Percentiles rank a stretch among this genome's conserved stretches.
Conservation (phyloP, 2,797 vertebrate species). For the Ataeniobius toweri region DNA sequence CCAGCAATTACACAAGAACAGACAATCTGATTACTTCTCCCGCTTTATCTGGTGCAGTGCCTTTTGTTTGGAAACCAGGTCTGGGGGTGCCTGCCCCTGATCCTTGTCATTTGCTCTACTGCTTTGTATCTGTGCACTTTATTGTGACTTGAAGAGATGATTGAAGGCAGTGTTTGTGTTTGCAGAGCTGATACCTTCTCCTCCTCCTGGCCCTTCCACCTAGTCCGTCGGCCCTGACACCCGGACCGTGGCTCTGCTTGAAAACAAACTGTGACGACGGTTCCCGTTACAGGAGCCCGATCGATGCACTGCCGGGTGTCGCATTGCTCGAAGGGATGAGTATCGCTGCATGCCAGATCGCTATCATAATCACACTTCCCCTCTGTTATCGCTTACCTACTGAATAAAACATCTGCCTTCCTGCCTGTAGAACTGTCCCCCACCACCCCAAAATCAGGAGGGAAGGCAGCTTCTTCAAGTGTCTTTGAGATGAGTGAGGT, state of each 20-base stretch:
- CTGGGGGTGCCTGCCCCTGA: constrained; percentile 36
- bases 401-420: constrained; percentile 85
- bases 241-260: constrained; percentile 68
- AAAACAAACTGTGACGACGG: constrained; percentile 75
- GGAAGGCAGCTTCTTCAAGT: constrained; percentile 52
- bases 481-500: constrained; percentile 54
- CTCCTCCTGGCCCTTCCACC: constrained; percentile 35
- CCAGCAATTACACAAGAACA: not conserved
- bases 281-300: constrained; percentile 68
- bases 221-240: constrained; percentile 56
- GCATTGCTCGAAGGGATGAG: constrained; percentile 70
- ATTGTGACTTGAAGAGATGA: constrained; percentile 51
- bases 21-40: not conserved
- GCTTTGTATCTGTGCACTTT: constrained; percentile 36
- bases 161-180: constrained; percentile 51
- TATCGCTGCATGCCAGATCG: constrained; percentile 78
- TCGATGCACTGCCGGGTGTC: constrained; percentile 78
- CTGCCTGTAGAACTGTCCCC: constrained; percentile 65
- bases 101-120: constrained; percentile 55
- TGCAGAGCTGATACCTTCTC: constrained; percentile 19
- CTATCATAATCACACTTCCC: constrained; percentile 86
- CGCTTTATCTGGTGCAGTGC: not conserved
- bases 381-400: constrained; percentile 80
- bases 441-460: constrained; percentile 50
- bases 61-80: constrained; percentile 45